Base-by-base conservation (phyloP, 2,797 vertebrate genomes). In the Cyclura pinguis region DNA sequence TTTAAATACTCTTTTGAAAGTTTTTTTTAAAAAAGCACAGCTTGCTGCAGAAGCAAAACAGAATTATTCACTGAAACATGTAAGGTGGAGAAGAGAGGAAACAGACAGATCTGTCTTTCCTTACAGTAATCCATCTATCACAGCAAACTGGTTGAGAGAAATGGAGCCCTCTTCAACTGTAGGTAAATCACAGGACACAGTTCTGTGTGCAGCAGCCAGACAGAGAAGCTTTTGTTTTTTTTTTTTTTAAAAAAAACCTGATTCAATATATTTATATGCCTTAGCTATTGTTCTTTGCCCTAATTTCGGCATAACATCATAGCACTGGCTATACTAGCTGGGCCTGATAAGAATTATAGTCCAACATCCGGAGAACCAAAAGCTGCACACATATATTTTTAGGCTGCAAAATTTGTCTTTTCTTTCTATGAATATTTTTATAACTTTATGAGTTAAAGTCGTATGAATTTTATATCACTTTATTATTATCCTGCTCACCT, bases 401-500 rank as follows among this genome's bases (percentile, higher is more conserved):
- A 62, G 4, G 59, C 59, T 62, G 59, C 64, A 69, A 69, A 69
- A 1, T 10, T 69, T 69, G 27, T 29, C 64, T 69, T 29, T 29
- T 69, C 27, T 27, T 29, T 69, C 7, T 69, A 69, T 29, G 7
- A 8, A 69, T 69, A 69, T 69, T 10, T 69, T 69, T 69, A 69
- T 69, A 7, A 69, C 64, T 69, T 69, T 69, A 29, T 69, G 64
- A 69, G 42, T 27, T 69, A 8, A 1, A 29, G 27, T 69, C 0
- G 8, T 1, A 32, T 50, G 29, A 52, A 47, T 29, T 29, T 22
- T n/a, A 24, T 3, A 4, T 47, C 7, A 59, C 86, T 13, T 12
- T 42, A 72, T 2, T 14, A 59, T 27, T 32, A 29, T 35, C 69
- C 0, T 73, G 85, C 94, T 95, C 92, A 98, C 99, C 98, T 98